A percentile compares a stretch with the other conserved stretches of the same genome.
Evolutionary conservation across 2,888 invertebrate genomes (phyloP).

Genomic region (Calameuta idolon): DNA sequence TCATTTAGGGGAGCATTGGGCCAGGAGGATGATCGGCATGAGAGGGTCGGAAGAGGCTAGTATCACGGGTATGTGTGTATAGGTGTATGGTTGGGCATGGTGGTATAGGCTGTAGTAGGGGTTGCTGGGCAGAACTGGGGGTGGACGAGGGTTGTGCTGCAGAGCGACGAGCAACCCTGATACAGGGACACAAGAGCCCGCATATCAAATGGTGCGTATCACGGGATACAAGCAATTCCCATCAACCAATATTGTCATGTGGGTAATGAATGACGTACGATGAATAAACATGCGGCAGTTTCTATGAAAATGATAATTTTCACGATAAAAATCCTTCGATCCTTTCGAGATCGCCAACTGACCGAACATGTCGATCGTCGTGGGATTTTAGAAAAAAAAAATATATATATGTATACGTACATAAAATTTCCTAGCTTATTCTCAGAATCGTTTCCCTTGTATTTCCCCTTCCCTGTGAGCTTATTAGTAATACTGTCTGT

Average conservation of each 20-base stretch:
- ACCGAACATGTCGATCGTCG: background rate
- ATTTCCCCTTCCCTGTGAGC: background rate
- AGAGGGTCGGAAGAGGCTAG: background rate
- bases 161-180: slow-evolving; percentile 15
- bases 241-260: slow-evolving; percentile 66
- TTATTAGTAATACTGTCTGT: background rate
- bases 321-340: slow-evolving; percentile 21
- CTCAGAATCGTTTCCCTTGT: background rate
- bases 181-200: slow-evolving; percentile 47
- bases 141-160: slow-evolving; percentile 11
- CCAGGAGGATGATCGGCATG: slow-evolving; percentile 10
- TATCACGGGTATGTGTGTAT: background rate
- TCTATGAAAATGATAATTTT: slow-evolving; percentile 49
- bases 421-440: background rate
- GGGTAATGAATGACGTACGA: slow-evolving; percentile 64
- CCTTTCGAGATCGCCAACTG: background rate
- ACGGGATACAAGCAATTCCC: slow-evolving; percentile 64
- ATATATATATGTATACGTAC: too few relatives aligned
- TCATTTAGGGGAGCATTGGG: slow-evolving; percentile 19
- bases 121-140: slow-evolving; percentile 9
- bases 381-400: background rate
- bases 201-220: slow-evolving; percentile 65
- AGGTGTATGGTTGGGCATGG: too few relatives aligned
- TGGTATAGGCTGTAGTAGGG: background rate
- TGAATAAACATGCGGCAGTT: slow-evolving; percentile 62